phyloP scores from a whole-genome alignment of 37 sponge, comb jelly and placozoan genomes.

The Chondrosia reniformis region DNA sequence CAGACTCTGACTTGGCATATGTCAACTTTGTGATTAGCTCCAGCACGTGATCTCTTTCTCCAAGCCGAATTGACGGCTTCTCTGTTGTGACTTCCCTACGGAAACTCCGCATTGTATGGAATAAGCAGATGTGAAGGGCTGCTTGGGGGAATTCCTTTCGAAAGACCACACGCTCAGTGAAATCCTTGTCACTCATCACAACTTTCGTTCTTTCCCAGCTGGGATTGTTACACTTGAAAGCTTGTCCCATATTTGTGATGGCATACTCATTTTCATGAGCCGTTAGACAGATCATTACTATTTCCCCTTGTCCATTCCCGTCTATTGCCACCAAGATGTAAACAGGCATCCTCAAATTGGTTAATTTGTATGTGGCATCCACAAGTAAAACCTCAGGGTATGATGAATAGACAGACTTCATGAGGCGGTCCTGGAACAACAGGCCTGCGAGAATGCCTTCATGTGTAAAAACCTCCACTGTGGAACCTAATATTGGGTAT shows the following conservation, averaged over 20 bases:
- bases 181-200: conserved; percentile 38
- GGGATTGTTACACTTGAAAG: conserved; percentile 19
- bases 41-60: not conserved
- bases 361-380: conserved; percentile 35
- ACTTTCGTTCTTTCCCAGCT: not conserved
- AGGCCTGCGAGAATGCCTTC: conserved; percentile 2
- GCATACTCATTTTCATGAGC: conserved; percentile 9
- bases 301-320: conserved; percentile 38
- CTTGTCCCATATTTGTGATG: not conserved
- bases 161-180: conserved; percentile 18
- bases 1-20: conserved; percentile 33
- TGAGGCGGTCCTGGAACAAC: conserved; percentile 19
- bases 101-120: conserved; percentile 11
- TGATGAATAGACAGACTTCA: not conserved
- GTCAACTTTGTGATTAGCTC: conserved; percentile 52
- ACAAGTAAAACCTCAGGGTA: conserved; percentile 23
- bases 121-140: conserved; percentile 13
- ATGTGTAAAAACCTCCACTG: conserved; percentile 3
- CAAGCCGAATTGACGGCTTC: conserved; percentile 6
- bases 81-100: conserved; percentile 22
- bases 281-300: conserved; percentile 10
- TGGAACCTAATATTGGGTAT: conserved; percentile 7
- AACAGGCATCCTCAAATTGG: conserved; percentile 25
- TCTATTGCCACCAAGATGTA: conserved; percentile 12
- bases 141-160: conserved; percentile 4